Conservation (phyloP, 1,140 invertebrate species). For the Bombus fervidus region DNA sequence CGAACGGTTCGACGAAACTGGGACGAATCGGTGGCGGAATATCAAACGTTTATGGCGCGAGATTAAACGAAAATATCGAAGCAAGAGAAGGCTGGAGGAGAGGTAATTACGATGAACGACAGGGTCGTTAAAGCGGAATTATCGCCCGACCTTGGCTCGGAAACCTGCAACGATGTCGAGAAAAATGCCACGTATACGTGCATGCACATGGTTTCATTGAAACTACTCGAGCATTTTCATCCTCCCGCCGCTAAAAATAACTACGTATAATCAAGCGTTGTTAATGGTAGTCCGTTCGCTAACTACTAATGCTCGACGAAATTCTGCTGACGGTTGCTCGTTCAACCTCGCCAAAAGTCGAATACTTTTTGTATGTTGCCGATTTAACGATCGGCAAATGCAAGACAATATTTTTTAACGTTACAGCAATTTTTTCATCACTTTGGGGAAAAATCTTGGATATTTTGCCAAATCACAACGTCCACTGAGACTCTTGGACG, state of each 20-base stretch:
- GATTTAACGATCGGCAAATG: not conserved
- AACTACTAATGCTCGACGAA: not conserved
- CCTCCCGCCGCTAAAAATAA: not conserved
- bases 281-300: not conserved
- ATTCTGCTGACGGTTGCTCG: not conserved
- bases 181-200: not conserved
- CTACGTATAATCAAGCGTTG: not conserved
- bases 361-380: not conserved
- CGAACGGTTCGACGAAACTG: not conserved
- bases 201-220: not conserved
- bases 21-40: not conserved
- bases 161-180: slow-evolving; percentile 1
- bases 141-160: slow-evolving; percentile 28
- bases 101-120: slow-evolving; percentile 2
- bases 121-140: slow-evolving; percentile 17
- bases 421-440: too few relatives aligned
- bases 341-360: not conserved
- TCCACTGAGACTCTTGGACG: too few relatives aligned
- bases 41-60: not conserved
- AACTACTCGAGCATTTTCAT: not conserved
- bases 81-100: not conserved
- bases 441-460: too few relatives aligned
- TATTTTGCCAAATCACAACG: too few relatives aligned
- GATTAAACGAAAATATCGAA: slow-evolving; percentile 8
- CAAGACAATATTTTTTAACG: too few relatives aligned